Conservation (phyloP, 2,113 vertebrate species). For the Monarcha castaneiventris region DNA sequence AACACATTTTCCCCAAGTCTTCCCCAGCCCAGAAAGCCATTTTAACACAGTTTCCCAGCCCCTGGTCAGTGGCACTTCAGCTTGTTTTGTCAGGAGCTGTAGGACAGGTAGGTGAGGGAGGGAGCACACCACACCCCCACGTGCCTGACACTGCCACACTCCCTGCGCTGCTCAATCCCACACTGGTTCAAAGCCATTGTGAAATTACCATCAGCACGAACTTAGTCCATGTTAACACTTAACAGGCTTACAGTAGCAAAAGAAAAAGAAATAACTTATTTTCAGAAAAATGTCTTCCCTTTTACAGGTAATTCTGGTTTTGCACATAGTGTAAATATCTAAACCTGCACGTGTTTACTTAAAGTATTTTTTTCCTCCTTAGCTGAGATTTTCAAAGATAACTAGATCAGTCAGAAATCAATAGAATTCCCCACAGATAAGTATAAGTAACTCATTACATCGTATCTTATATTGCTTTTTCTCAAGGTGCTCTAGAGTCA, state of each 20-base stretch:
- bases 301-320: neutral
- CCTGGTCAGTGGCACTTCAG: neutral
- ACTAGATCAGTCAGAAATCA: neutral
- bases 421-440: neutral
- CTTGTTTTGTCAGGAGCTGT: neutral
- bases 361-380: neutral
- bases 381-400: neutral
- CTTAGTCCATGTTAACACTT: neutral
- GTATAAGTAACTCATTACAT: neutral
- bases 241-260: neutral
- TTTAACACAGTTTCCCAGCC: neutral
- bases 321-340: neutral
- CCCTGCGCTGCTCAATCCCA: neutral
- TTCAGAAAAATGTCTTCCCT: neutral
- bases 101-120: neutral
- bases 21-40: neutral
- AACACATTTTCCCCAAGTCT: neutral
- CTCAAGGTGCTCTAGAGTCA: neutral
- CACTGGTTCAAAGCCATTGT: neutral
- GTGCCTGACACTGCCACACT: neutral
- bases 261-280: rapidly evolving
- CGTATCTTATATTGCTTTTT: neutral
- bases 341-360: neutral
- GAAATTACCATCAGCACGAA: neutral
- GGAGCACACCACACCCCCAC: rapidly evolving